These are phyloP conservation scores for Pseudobourletiella spinata DNA, from an alignment of 1,140 invertebrate genomes.

Conservation along the genomic window DNA sequence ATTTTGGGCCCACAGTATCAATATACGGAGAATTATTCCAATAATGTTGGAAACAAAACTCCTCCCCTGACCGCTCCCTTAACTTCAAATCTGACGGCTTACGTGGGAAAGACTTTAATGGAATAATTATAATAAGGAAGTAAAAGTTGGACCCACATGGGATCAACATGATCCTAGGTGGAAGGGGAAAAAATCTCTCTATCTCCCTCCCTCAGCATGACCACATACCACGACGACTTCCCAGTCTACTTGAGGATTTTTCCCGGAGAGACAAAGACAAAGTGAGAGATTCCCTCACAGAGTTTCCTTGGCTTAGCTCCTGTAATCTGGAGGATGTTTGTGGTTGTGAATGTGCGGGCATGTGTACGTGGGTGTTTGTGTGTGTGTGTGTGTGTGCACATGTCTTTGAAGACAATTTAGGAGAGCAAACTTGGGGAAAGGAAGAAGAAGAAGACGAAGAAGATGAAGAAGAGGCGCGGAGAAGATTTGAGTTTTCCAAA, in stretches of 20 bases:
- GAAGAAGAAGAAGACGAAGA: not conserved
- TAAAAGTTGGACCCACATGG: not conserved
- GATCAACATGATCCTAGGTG: not conserved
- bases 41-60: too few species aligned
- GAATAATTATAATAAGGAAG: not conserved
- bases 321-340: not conserved
- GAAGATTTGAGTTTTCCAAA: not conserved
- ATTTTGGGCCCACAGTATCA: too few species aligned
- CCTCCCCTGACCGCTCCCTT: too few species aligned
- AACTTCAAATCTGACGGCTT: too few species aligned
- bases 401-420: not conserved
- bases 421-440: not conserved
- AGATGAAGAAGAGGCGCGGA: not conserved
- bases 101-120: too few species aligned
- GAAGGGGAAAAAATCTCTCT: not conserved
- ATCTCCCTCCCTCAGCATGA: not conserved
- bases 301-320: not conserved
- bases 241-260: not conserved
- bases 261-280: too few species aligned
- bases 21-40: too few species aligned
- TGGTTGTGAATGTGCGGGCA: too few species aligned
- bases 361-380: too few species aligned
- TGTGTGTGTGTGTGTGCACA: not conserved
- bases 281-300: not conserved
- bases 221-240: not conserved